Conservation (phyloP, 1,140 invertebrate species). For the Papilio polytes region DNA sequence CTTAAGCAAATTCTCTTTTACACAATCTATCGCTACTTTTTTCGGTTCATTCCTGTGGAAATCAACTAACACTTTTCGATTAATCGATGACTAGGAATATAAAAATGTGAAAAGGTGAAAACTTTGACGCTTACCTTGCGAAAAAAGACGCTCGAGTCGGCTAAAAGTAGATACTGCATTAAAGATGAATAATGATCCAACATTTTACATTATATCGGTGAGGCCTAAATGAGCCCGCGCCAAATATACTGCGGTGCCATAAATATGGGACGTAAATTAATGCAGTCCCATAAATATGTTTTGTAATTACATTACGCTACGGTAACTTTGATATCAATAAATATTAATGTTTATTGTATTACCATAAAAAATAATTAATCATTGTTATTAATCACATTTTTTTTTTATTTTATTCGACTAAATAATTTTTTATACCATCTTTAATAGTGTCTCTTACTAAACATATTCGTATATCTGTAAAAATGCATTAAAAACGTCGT, state of each 20-base stretch:
- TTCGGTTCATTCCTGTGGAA: not conserved
- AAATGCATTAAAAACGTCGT: no score
- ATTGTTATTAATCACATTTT: not conserved
- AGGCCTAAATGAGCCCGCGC: slow-evolving; percentile 3
- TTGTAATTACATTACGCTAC: not conserved
- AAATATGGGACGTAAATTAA: slow-evolving; percentile 1
- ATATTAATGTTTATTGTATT: not conserved
- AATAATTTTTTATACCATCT: not conserved
- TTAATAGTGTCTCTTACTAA: no score
- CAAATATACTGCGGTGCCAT: slow-evolving; percentile 2
- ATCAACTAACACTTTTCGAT: not conserved
- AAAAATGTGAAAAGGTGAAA: slow-evolving; percentile 9
- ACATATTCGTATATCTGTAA: no score
- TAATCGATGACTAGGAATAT: not conserved
- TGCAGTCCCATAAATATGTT: not conserved
- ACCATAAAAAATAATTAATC: not conserved
- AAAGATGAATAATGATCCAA: slow-evolving; percentile 20
- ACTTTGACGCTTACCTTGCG: slow-evolving; percentile 19
- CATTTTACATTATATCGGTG: slow-evolving; percentile 18
- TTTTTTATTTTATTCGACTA: not conserved
- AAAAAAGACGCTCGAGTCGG: slow-evolving; percentile 7
- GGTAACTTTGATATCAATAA: not conserved
- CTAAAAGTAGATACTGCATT: slow-evolving; percentile 20
- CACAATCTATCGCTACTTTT: no score
- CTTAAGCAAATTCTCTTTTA: no score